Evolutionary conservation across 2,113 vertebrate species (phyloP), one percentile per base, ranked within the genome.

Genomic region (Oreocharis arfaki): DNA sequence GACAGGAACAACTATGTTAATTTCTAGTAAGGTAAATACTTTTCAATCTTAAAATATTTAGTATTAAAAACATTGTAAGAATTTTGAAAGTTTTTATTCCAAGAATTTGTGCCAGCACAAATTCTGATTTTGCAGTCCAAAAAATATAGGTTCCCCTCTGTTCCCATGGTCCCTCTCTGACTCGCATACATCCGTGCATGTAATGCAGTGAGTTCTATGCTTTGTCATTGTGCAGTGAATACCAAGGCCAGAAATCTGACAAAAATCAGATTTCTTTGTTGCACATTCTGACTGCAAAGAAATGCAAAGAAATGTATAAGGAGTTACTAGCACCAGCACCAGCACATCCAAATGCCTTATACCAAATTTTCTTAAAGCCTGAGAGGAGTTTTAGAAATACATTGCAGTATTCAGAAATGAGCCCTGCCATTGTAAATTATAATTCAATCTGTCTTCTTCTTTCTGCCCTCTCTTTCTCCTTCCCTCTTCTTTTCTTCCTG

Each of bases 301-400:
- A 37, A 63, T 8, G 7, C 26, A 26, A 5, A 50, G 13, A n/a
- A n/a, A n/a, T n/a, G n/a, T n/a, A n/a, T n/a, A n/a, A n/a, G n/a
- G n/a, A n/a, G n/a, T n/a, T n/a, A 20, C 6, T 68, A 57, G 42
- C 3, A 4, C 16, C 9, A n/a, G 13, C 13, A n/a, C 3, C 5
- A 55, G 19, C 4, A 59, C 22, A 69, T 78, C 13, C 17, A 88
- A 63, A 16, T 24, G 28, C 13, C 10, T 37, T 50, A 32, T 6
- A 59, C 7, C 17, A n/a, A 14, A 42, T 71, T 69, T 68, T 81
- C 23, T 33, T 59, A 27, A 89, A 79, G 37, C 4, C 23, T 60
- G 7, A 47, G 16, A 47, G 12, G 5, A 55, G 3, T 37, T 37
- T 71, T 14, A 68, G 42, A 76, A 73, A 68, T 26, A 37, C 1